Conservation (phyloP, 92 coral and sea anemone genomes). For the Epizoanthus rinbou region DNA sequence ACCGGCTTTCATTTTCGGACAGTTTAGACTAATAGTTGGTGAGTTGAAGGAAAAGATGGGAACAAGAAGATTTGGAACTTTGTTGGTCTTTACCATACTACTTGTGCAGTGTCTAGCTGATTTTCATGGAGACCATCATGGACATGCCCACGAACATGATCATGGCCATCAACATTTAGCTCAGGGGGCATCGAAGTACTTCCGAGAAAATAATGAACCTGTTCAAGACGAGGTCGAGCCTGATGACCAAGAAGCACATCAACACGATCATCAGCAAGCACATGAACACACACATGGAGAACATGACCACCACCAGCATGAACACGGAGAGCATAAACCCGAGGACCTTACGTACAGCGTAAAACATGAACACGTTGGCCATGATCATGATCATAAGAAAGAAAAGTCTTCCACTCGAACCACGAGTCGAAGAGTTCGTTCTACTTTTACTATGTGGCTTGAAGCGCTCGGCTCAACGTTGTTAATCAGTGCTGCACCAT, state of each 20-base stretch:
- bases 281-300: conserved; percentile 36
- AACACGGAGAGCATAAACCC: conserved; percentile 55
- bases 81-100: conserved; percentile 37
- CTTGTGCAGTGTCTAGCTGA: conserved; percentile 31
- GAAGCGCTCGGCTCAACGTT: conserved; percentile 91
- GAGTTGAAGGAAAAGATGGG: not conserved
- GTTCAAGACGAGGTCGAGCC: not conserved
- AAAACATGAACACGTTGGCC: conserved; percentile 38
- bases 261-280: not conserved
- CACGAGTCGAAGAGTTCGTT: conserved; percentile 47
- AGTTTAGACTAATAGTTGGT: too few species aligned
- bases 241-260: not conserved
- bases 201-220: conserved; percentile 31
- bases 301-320: conserved; percentile 60
- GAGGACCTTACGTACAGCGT: conserved; percentile 46
- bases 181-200: conserved; percentile 38
- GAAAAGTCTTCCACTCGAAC: conserved; percentile 41
- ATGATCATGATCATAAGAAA: conserved; percentile 50
- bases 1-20: conserved; percentile 19
- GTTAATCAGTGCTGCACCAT: conserved; percentile 99
- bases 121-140: conserved; percentile 60
- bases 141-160: conserved; percentile 49
- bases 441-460: conserved; percentile 73
- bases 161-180: conserved; percentile 24
- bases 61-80: not conserved